phyloP scores from a whole-genome alignment of 2,113 vertebrate genomes.

The Hippocampus guttulatus region DNA sequence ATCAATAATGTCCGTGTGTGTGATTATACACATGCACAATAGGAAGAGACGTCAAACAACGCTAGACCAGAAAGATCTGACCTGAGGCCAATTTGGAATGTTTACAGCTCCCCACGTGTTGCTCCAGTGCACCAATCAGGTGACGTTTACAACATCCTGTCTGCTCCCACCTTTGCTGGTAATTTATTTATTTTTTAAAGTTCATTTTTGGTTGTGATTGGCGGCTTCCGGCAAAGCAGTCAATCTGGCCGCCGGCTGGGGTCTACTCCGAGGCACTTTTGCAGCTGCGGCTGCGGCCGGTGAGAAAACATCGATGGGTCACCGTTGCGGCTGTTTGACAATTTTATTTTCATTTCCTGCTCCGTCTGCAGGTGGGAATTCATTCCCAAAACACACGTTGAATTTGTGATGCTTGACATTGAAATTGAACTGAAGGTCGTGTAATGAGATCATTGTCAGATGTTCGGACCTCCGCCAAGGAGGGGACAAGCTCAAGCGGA shows the following conservation, averaged over 20 bases:
- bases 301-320: not conserved
- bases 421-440: not conserved
- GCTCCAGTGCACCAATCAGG: not conserved
- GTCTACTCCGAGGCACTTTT: too few relatives aligned
- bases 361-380: not conserved
- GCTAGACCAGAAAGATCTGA: not conserved
- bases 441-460: not conserved
- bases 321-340: not conserved
- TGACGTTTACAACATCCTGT: not conserved
- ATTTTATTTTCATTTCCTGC: not conserved
- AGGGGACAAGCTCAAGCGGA: not conserved
- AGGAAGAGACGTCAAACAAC: too few relatives aligned
- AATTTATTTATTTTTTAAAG: too few relatives aligned
- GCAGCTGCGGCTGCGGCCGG: too few relatives aligned
- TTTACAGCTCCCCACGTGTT: not conserved
- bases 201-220: not conserved
- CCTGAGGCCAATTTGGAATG: not conserved
- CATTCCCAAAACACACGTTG: not conserved
- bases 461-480: not conserved
- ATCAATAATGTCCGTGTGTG: too few relatives aligned
- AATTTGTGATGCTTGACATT: not conserved
- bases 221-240: not conserved
- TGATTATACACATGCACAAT: too few relatives aligned
- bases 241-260: not conserved
- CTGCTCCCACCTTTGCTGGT: not conserved